Percentiles rank a stretch among this genome's conserved stretches.
Evolutionary conservation across 2,113 vertebrate genomes (phyloP).

Genomic region (Zosterops hypoxanthus): DNA sequence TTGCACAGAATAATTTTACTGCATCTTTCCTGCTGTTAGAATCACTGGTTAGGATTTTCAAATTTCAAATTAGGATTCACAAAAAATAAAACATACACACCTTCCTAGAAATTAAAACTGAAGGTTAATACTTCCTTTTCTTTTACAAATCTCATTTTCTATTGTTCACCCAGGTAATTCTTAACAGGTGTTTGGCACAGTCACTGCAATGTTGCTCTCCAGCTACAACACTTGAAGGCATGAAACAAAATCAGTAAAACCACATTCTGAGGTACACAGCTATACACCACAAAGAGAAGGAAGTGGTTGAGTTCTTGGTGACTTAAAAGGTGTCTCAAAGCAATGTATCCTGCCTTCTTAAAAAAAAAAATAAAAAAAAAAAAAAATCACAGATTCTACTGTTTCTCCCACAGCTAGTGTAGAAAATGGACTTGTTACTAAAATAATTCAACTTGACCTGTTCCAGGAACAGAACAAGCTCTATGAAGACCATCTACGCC

Average conservation of each 20-base stretch:
- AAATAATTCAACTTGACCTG: not conserved
- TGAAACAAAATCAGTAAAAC: not conserved
- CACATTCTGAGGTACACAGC: not conserved
- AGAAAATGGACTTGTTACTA: not conserved
- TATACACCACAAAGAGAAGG: not conserved
- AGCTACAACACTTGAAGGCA: not conserved
- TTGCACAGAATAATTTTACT: not conserved
- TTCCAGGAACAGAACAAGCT: not conserved
- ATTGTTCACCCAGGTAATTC: not conserved
- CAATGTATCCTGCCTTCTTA: not conserved
- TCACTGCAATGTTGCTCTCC: not conserved
- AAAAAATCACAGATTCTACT: not conserved
- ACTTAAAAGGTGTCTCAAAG: not conserved
- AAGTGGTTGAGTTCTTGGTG: not conserved
- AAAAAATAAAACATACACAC: not conserved
- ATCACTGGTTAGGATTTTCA: not conserved
- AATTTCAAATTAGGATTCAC: not conserved
- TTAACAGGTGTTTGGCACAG: not conserved
- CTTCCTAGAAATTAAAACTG: not conserved
- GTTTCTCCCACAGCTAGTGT: not conserved
- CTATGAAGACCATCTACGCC: rapidly evolving
- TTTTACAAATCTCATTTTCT: not conserved
- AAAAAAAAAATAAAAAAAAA: not conserved
- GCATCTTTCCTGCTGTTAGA: not conserved
- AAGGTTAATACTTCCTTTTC: not conserved